phyloP scores from a whole-genome alignment of 2,113 vertebrate species.

The Alces alces region DNA sequence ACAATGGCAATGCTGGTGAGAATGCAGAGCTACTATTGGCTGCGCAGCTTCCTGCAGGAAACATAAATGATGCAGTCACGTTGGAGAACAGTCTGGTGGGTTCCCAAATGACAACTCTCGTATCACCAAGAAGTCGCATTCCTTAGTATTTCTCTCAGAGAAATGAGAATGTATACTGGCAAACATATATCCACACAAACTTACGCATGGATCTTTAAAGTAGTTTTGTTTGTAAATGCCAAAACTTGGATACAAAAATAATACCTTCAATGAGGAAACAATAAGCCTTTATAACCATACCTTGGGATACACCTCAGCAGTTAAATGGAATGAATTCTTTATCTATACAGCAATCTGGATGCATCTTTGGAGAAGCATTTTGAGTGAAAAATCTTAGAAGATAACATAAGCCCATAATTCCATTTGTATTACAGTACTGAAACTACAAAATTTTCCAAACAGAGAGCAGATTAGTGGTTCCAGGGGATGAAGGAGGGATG shows the following conservation, averaged over 20 bases:
- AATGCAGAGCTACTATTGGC: neutral
- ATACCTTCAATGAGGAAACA: neutral
- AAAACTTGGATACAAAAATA: neutral
- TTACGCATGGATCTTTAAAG: neutral
- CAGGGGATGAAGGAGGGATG: neutral
- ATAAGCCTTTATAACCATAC: neutral
- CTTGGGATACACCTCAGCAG: neutral
- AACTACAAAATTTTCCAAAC: neutral
- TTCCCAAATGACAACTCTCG: neutral
- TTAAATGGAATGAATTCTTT: neutral
- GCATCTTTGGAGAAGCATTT: neutral
- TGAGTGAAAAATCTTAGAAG: neutral
- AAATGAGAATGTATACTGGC: neutral
- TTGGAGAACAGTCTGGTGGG: neutral
- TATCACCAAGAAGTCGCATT: neutral
- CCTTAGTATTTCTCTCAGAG: neutral
- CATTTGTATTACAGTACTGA: neutral
- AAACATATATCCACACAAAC: neutral
- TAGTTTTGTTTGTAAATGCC: neutral
- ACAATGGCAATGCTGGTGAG: neutral
- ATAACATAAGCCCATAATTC: neutral
- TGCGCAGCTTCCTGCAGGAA: neutral
- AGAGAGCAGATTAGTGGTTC: neutral
- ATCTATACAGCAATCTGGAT: too few species aligned
- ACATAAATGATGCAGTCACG: neutral